Evolutionary conservation across 2,888 invertebrate genomes (phyloP).

Genomic region (Chymomyza amoena): DNA sequence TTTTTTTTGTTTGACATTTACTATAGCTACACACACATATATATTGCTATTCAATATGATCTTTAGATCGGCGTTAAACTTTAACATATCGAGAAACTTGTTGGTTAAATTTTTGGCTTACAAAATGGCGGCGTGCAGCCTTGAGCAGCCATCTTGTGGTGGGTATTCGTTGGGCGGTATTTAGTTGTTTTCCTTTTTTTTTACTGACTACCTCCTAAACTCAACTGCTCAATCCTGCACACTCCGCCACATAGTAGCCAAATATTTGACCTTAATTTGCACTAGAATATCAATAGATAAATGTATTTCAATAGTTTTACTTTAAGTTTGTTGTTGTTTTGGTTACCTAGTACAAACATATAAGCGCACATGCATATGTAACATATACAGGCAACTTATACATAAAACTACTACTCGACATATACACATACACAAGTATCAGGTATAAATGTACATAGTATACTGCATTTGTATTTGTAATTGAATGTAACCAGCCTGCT

Average conservation of each 20-base stretch:
- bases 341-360: neutral
- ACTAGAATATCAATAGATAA: too few species aligned
- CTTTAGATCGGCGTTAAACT: neutral
- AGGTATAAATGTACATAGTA: neutral
- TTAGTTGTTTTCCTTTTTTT: too few species aligned
- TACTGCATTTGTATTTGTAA: constrained; percentile 10
- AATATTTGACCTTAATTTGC: neutral
- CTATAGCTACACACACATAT: neutral
- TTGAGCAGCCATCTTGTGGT: neutral
- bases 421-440: neutral
- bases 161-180: neutral
- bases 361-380: neutral
- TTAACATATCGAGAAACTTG: neutral
- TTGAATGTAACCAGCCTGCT: constrained; percentile 16
- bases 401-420: neutral
- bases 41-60: constrained; percentile 3
- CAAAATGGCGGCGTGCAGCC: constrained; percentile 1
- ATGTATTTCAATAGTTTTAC: neutral
- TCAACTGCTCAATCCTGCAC: too few species aligned
- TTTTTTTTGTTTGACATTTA: neutral
- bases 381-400: neutral
- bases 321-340: neutral
- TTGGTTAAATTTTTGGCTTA: neutral
- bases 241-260: too few species aligned
- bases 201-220: neutral